Percentiles rank a stretch among this genome's conserved stretches.
Conservation (phyloP, 2,888 invertebrate genomes). For the Lydus trimaculatus region DNA sequence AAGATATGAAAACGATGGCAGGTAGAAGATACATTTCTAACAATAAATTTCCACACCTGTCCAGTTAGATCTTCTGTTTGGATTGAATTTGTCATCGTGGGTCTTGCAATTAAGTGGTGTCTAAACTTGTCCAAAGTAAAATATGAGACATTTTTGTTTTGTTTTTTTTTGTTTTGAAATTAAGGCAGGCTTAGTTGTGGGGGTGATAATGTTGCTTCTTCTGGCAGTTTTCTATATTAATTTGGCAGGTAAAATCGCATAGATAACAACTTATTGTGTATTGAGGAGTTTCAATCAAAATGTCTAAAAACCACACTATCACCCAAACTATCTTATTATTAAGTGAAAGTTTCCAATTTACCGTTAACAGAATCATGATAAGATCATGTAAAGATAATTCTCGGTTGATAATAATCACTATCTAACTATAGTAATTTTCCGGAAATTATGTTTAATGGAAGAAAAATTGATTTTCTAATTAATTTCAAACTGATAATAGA, state of each 20-base stretch:
- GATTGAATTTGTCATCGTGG: not conserved
- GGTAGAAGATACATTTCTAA: not conserved
- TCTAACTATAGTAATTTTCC: slow-evolving; percentile 1
- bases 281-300: too few species aligned
- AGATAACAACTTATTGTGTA: too few species aligned
- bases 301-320: not conserved
- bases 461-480: slow-evolving; percentile 4
- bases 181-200: too few species aligned
- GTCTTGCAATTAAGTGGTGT: not conserved
- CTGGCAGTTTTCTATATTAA: too few species aligned
- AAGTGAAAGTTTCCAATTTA: not conserved
- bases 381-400: not conserved
- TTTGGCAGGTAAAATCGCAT: too few species aligned
- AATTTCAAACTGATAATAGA: not conserved
- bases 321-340: not conserved
- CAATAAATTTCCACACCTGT: slow-evolving; percentile 3
- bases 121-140: not conserved
- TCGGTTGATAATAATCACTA: not conserved
- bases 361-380: not conserved
- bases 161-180: too few species aligned
- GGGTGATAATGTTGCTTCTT: too few species aligned
- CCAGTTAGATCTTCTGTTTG: not conserved
- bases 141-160: too few species aligned
- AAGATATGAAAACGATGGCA: not conserved
- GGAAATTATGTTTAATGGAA: not conserved